Percentiles rank a stretch among this genome's conserved stretches.
phyloP scores from a whole-genome alignment of 2,797 vertebrate species.

The Hippoglossus hippoglossus region DNA sequence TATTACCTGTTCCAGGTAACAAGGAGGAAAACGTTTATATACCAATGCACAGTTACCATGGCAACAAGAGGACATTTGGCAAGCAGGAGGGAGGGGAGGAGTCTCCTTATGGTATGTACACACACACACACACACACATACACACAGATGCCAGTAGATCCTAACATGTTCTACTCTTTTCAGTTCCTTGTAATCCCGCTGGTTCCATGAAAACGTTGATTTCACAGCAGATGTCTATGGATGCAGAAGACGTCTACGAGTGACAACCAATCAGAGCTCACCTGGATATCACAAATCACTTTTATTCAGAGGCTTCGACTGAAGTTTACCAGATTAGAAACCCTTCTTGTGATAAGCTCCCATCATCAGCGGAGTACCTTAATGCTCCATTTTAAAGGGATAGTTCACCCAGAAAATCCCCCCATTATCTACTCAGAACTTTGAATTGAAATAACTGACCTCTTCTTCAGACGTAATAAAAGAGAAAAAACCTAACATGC shows the following conservation, averaged over 20 bases:
- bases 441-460: too few relatives aligned
- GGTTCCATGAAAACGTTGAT: conserved; percentile 17
- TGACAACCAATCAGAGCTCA: conserved; percentile 34
- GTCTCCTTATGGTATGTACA: conserved; percentile 28
- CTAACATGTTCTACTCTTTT: neutral
- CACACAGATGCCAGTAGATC: neutral
- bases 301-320: too few relatives aligned
- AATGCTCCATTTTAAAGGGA: too few relatives aligned
- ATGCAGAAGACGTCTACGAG: conserved; percentile 19
- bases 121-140: conserved; percentile 13
- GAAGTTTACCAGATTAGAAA: too few relatives aligned
- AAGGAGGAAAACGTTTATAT: conserved; percentile 34
- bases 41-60: conserved; percentile 22
- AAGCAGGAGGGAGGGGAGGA: conserved; percentile 12
- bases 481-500: too few relatives aligned
- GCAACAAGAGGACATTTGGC: neutral
- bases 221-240: neutral
- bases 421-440: too few relatives aligned
- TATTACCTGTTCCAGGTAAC: conserved; percentile 3
- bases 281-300: neutral
- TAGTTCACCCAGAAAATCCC: too few relatives aligned
- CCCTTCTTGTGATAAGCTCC: too few relatives aligned
- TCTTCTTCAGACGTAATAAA: too few relatives aligned
- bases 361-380: too few relatives aligned
- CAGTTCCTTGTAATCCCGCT: conserved; percentile 18